Evolutionary conservation across 2,888 invertebrate species (phyloP), one percentile per base, ranked within the genome.

Genomic region (Junonia oenone): DNA sequence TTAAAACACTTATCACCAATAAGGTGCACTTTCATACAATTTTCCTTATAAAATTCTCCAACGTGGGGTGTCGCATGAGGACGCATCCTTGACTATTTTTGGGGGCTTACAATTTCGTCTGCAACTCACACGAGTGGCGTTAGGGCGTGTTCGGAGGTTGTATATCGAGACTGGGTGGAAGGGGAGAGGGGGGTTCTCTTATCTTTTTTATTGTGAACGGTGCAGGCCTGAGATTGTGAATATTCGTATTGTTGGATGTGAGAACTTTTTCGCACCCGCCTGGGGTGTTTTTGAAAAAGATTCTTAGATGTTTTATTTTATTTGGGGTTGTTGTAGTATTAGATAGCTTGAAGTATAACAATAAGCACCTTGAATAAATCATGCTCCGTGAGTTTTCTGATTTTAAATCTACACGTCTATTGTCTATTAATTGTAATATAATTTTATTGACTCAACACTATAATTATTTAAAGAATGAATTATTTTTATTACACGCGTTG

Each of bases 161-260:
- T 61, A 58, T 63, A 61, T 64, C 65, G 68, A 61, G 61, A 58
- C 59, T 61, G 65, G 66, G 71, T 63, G 69, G 62, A 67, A 68
- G 64, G 61, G 72, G 73, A 62, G 66, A n/a, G n/a, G n/a, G n/a
- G n/a, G n/a, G n/a, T n/a, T n/a, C 64, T 66, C 69, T 73, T 68
- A 70, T 72, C 71, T 72, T 75, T 68, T 72, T 72, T 63, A 69
- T 74, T 73, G 68, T 68, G 52, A 55, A 48, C 58, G 52, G 45
- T 56, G 59, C 59, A 58, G 53, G 58, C 52, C 58, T 59, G 57
- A 62, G 60, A 62, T 57, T 52, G 49, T 51, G 51, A 53, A 61
- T 60, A 55, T 56, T 43, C 43, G 11, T 26, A 43, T 56, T 52
- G 59, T 61, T 59, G 45, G 31, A 35, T 45, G 48, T 57, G 52